Evolutionary conservation across 2,888 invertebrate species (phyloP), one percentile per base, ranked within the genome.

Genomic region (Trachelus tabidus): DNA sequence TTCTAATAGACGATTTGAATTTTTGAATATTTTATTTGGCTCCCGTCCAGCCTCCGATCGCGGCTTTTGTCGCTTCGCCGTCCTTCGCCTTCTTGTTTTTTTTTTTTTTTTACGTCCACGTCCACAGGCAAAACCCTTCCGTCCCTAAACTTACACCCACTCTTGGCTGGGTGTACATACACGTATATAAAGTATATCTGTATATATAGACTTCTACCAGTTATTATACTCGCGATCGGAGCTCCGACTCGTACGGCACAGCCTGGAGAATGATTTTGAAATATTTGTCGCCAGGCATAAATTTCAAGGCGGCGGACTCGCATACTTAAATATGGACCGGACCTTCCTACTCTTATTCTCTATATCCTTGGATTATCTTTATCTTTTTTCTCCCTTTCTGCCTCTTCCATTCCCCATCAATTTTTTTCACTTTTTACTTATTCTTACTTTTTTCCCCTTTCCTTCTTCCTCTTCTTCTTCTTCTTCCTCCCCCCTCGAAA

Each of bases 261-360:
- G 40, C 40, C 15, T 34, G 71, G 81, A 82, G 84, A 86, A 86
- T 84, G 87, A 89, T 90, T 90, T 90, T 89, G 89, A 90, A 90
- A 90, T 90, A 90, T 90, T 90, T 90, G 89, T 90, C 90, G 89
- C 89, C 88, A 82, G 78, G 85, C 89, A 90, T 90, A 90, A 90
- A 90, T 90, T 89, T 88, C 87, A 85, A 86, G 87, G 86, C 88
- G 85, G 87, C 84, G 85, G 86, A 85, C 86, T 86, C 87, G 89
- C 88, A 90, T 90, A 88, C 88, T 90, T 90, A 89, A 90, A 90
- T 90, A 90, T 89, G 87, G 88, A 84, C 87, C 85, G 87, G 84
- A 83, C 83, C 87, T 82, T 84, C 79, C 81, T 80, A 80, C 78
- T 81, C 77, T 78, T 79, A 75, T 76, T 40, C 75, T 76, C 81